Conservation (phyloP, 2,888 invertebrate genomes). For the Achlya flavicornis region DNA sequence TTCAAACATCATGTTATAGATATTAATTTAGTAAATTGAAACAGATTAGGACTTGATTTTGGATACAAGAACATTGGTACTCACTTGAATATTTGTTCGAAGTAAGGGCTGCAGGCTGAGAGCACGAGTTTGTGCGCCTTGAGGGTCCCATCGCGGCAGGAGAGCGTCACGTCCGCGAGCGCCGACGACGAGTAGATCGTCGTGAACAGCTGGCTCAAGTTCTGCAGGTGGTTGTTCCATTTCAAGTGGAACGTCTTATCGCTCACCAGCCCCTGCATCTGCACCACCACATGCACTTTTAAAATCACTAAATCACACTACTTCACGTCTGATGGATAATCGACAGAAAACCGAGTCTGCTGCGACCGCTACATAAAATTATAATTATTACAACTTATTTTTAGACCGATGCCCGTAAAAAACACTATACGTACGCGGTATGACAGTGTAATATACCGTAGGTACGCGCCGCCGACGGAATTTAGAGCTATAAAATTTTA, state of each 20-base stretch:
- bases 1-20: conserved; percentile 34
- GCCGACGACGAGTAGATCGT: conserved; percentile 87
- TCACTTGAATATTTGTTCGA: conserved; percentile 88
- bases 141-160: conserved; percentile 88
- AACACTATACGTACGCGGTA: conserved; percentile 84
- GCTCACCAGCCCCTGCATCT: conserved; percentile 85
- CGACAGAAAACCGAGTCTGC: conserved; percentile 79
- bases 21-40: conserved; percentile 24
- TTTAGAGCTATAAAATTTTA: conserved; percentile 78
- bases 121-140: conserved; percentile 89
- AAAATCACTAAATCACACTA: conserved; percentile 67
- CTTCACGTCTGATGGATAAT: conserved; percentile 71
- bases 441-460: conserved; percentile 83
- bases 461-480: conserved; percentile 82
- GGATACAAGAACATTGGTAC: conserved; percentile 39
- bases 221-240: conserved; percentile 90
- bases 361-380: conserved; percentile 84
- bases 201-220: conserved; percentile 87
- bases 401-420: conserved; percentile 85
- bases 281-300: conserved; percentile 75
- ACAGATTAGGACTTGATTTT: conserved; percentile 19
- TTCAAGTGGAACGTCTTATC: conserved; percentile 87
- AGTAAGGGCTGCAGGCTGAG: conserved; percentile 90
- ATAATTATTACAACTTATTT: conserved; percentile 85
- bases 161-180: conserved; percentile 88